Conservation (phyloP, 2,113 vertebrate species). For the Lichenostomus cassidix region DNA sequence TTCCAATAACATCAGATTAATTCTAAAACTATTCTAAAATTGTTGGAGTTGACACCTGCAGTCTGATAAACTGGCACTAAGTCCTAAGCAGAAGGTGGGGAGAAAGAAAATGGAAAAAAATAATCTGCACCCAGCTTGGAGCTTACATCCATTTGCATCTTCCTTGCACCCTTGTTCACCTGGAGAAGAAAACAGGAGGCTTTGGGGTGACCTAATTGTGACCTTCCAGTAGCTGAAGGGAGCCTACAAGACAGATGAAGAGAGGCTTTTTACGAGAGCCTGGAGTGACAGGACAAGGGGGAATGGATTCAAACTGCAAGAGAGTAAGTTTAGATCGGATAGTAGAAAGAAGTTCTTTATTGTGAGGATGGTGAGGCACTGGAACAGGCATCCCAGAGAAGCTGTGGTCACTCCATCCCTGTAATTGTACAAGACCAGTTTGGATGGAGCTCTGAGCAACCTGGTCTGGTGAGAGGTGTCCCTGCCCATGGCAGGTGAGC, state of each 20-base stretch:
- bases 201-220: not conserved
- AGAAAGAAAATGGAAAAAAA: not conserved
- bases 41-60: not conserved
- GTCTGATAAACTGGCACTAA: not conserved
- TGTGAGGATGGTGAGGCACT: not conserved
- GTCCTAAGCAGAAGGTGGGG: not conserved
- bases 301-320: not conserved
- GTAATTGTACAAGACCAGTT: not conserved
- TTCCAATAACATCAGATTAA: not conserved
- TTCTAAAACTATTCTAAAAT: not conserved
- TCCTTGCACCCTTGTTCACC: not conserved
- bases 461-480: not conserved
- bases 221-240: not conserved
- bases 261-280: not conserved
- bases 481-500: not conserved
- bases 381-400: not conserved
- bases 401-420: not conserved
- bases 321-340: not conserved
- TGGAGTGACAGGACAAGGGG: not conserved
- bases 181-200: not conserved
- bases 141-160: not conserved
- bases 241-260: not conserved
- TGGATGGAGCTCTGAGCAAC: not conserved
- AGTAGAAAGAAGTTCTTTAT: no score
- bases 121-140: not conserved